Evolutionary conservation across 2,888 invertebrate genomes (phyloP), one percentile per base, ranked within the genome.

Genomic region (Julus scanicus): DNA sequence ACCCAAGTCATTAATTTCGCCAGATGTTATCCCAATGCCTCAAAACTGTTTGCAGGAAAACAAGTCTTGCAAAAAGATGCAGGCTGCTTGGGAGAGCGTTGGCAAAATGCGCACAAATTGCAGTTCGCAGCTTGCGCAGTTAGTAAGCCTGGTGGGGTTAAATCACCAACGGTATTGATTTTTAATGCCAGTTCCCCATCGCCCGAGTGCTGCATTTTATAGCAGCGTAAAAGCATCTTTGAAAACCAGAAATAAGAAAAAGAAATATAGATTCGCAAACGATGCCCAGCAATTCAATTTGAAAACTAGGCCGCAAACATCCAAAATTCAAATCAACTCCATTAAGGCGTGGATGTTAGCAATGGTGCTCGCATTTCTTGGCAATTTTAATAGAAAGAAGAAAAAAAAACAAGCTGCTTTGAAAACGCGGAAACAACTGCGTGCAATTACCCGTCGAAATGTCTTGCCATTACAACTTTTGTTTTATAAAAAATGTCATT

Each of bases 201-300:
- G 80, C 80, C 80, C 29, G 11, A 80, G 80, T 13, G 80, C 80
- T 80, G 80, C 80, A 37, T 80, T 80, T 80, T 80, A 80, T 80
- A 37, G 80, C 80, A 37, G 80, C 80, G 80, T 80, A 80, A 80
- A 80, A 80, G 80, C 80, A 80, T 80, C 80, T 80, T 80, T 80
- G 80, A 80, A 37, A 80, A 80, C 37, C 37, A 80, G 80, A 37
- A 37, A 80, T 80, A 80, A 9, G 29, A 9, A 13, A 80, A 44
- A 80, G 80, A 80, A 80, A 80, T 80, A 80, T 80, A 80, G 37
- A 71, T n/a, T 63, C n/a, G 63, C 63, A n/a, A 63, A 63, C 63
- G 63, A 71, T 29, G 29, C 71, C 29, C 29, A 20, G 9, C 71
- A 71, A 71, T 80, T 80, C 80, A 37, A 80, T 80, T 80, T 80